A percentile compares a stretch with the other conserved stretches of the same genome.
Evolutionary conservation across 2,113 vertebrate genomes (phyloP).

Genomic region (Polyodon spathula): DNA sequence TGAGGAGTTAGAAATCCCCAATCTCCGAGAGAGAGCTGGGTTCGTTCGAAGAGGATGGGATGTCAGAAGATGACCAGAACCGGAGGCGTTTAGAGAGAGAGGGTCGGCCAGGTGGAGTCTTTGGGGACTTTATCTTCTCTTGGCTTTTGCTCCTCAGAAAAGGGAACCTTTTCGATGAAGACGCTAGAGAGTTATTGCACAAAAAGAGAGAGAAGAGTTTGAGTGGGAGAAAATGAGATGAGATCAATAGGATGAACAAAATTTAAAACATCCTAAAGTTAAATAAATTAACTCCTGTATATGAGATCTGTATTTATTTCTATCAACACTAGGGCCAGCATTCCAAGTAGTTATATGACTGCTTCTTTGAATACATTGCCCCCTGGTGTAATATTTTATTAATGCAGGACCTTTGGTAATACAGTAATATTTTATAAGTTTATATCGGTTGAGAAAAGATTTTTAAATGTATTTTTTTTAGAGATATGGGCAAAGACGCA

Average conservation of each 20-base stretch:
- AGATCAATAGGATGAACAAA: conserved; percentile 22
- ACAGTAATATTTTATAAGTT: no score
- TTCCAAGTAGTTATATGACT: no score
- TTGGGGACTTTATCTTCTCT: conserved; percentile 69
- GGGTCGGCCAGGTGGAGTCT: conserved; percentile 41
- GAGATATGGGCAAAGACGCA: no score
- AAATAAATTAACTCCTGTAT: no score
- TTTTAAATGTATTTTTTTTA: no score
- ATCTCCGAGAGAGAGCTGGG: conserved; percentile 56
- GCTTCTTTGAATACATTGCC: no score
- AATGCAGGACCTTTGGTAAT: no score
- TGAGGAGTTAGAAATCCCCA: conserved; percentile 67
- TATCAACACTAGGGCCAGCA: no score
- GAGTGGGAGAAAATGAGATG: conserved; percentile 15
- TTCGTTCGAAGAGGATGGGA: conserved; percentile 55
- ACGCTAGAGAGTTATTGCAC: conserved; percentile 60
- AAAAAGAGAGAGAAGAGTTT: conserved; percentile 38
- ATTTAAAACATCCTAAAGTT: conserved; percentile 22
- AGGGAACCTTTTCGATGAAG: conserved; percentile 62
- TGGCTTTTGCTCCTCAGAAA: conserved; percentile 90
- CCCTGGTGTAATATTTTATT: no score
- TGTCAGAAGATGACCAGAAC: conserved; percentile 81
- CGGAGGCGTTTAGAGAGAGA: conserved; percentile 73
- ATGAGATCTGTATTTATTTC: no score
- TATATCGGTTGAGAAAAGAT: no score